These are phyloP conservation scores for Habroteleia sp. DNA, from an alignment of 2,888 invertebrate species.

Conservation along the genomic window DNA sequence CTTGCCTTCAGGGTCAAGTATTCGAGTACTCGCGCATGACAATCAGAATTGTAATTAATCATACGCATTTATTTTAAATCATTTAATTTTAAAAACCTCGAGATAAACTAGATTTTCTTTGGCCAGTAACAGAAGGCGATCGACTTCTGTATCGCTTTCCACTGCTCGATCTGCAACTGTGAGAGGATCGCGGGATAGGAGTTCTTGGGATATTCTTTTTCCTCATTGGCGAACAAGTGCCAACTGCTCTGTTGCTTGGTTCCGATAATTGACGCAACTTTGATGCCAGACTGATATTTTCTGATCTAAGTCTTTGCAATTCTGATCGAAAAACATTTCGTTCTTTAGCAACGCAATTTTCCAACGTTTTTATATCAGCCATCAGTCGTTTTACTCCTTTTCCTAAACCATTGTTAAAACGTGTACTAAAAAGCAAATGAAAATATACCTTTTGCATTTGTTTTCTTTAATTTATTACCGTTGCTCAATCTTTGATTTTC, in stretches of 20 bases:
- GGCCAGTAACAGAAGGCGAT: slow-evolving; percentile 69
- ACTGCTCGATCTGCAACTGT: slow-evolving; percentile 55
- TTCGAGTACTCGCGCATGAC: too few species aligned
- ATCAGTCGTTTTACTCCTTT: slow-evolving; percentile 72
- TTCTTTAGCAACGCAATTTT: slow-evolving; percentile 80
- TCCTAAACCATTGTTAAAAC: too few species aligned
- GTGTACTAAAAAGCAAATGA: slow-evolving; percentile 9
- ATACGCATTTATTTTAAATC: too few species aligned
- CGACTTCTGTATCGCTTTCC: slow-evolving; percentile 67
- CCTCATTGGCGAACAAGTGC: slow-evolving; percentile 64
- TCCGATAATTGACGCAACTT: slow-evolving; percentile 72
- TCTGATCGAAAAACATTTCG: slow-evolving; percentile 79
- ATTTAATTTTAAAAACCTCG: slow-evolving; percentile 52
- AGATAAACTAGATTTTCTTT: slow-evolving; percentile 68
- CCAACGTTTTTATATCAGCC: slow-evolving; percentile 79
- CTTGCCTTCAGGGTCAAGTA: too few species aligned
- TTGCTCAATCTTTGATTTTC: slow-evolving; percentile 70
- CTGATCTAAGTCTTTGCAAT: slow-evolving; percentile 79
- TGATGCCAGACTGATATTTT: slow-evolving; percentile 76
- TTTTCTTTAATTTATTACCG: too few species aligned
- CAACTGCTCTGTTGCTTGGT: slow-evolving; percentile 55
- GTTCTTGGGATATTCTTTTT: slow-evolving; percentile 62
- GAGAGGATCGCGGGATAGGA: slow-evolving; percentile 56
- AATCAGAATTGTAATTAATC: too few species aligned
- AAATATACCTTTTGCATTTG: too few species aligned